Conservation (phyloP, 2,888 invertebrate species). For the Macroteleia sp. region DNA sequence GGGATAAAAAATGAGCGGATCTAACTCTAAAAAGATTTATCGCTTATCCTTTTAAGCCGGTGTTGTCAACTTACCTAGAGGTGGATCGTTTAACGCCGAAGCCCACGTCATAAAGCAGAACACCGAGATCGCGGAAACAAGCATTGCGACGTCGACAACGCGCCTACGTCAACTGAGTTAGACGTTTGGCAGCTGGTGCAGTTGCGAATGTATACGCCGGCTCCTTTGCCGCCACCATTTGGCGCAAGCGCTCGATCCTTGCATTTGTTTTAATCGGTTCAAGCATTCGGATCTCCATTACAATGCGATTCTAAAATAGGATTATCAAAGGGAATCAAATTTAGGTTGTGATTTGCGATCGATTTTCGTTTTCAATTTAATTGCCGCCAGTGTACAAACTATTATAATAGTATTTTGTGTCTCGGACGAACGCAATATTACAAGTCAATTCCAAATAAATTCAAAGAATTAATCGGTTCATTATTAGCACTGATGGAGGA, state of each 20-base stretch:
- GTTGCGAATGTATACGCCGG: constrained; percentile 64
- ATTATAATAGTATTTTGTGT: constrained; percentile 26
- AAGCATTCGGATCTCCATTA: too few species aligned
- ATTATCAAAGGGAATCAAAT: constrained; percentile 28
- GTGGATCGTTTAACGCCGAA: constrained; percentile 79
- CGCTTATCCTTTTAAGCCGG: constrained; percentile 9
- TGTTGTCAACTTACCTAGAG: constrained; percentile 76
- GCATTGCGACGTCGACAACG: constrained; percentile 80
- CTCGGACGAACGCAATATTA: neutral
- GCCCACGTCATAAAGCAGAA: constrained; percentile 78
- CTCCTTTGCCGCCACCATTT: constrained; percentile 77
- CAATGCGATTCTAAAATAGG: constrained; percentile 18
- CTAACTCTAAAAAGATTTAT: neutral
- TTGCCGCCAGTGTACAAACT: constrained; percentile 1
- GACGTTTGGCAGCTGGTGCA: constrained; percentile 66
- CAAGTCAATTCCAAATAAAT: neutral
- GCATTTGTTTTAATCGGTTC: constrained; percentile 24
- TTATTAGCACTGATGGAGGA: constrained; percentile 4
- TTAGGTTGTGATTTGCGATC: constrained; percentile 15
- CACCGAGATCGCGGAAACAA: constrained; percentile 76
- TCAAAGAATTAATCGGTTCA: constrained; percentile 17
- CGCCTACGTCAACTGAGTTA: constrained; percentile 80
- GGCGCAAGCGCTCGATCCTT: constrained; percentile 67
- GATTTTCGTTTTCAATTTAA: constrained; percentile 34
- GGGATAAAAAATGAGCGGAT: constrained; percentile 2